A percentile compares a stretch with the other conserved stretches of the same genome.
phyloP scores from a whole-genome alignment of 2,888 invertebrate genomes.

The Tiliacea citrago region DNA sequence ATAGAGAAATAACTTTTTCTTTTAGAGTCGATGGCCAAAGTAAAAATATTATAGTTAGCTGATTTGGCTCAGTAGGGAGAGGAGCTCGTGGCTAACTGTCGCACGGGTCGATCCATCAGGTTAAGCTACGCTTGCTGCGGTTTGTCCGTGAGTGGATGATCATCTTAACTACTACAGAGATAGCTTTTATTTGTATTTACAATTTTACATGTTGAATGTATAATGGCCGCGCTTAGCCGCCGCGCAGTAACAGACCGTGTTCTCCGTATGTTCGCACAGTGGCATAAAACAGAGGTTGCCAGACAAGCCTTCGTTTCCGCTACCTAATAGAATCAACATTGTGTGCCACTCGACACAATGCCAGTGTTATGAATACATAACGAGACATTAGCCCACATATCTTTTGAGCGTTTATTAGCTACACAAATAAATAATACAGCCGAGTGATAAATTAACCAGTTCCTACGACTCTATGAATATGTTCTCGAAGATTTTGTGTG shows the following conservation, averaged over 20 bases:
- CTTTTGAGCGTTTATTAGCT: conserved; percentile 83
- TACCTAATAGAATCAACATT: conserved; percentile 85
- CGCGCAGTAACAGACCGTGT: conserved; percentile 43
- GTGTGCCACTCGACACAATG: conserved; percentile 83
- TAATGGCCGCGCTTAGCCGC: conserved; percentile 17
- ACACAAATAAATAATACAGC: conserved; percentile 74
- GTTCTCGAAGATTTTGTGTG: background rate
- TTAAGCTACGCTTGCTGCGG: no score
- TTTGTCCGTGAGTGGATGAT: no score
- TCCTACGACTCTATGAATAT: background rate
- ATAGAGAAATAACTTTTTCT: background rate
- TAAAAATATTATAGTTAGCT: no score
- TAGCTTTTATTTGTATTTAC: conserved; percentile 38
- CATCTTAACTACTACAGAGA: no score
- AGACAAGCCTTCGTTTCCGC: conserved; percentile 84
- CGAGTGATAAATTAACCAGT: conserved; percentile 26
- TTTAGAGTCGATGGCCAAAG: no score
- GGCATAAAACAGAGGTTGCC: conserved; percentile 77
- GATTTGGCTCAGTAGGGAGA: no score
- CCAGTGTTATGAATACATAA: conserved; percentile 86
- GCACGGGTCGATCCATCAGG: no score
- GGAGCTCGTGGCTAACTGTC: no score
- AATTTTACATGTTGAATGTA: conserved; percentile 22
- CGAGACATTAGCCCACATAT: conserved; percentile 85
- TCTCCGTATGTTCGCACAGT: conserved; percentile 67